These are phyloP conservation scores for Drosophila equinoxialis DNA, from an alignment of 1,140 invertebrate species.

Conservation along the genomic window DNA sequence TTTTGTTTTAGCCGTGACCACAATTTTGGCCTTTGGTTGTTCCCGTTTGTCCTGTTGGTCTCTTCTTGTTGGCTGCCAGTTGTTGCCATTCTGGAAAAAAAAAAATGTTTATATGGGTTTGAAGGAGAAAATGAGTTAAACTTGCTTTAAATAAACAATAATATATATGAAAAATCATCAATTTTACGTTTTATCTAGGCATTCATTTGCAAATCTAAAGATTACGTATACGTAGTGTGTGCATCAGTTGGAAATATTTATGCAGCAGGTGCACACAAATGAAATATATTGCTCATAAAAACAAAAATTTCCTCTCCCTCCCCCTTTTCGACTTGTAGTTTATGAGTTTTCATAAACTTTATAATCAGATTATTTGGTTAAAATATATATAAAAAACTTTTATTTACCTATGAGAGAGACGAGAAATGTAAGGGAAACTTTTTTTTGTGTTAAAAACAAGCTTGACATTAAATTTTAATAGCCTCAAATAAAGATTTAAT, in stretches of 20 bases:
- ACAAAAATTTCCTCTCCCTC: neutral
- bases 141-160: constrained; percentile 7
- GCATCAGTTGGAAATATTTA: constrained; percentile 5
- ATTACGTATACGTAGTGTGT: constrained; percentile 29
- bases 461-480: no score
- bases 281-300: neutral
- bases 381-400: neutral
- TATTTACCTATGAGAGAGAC: no score
- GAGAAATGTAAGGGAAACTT: no score
- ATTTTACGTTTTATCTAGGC: constrained; percentile 30
- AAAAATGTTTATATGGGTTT: neutral
- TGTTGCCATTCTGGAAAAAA: constrained; percentile 44
- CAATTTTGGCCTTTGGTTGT: constrained; percentile 30
- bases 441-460: no score
- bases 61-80: constrained; percentile 43
- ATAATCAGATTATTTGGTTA: neutral
- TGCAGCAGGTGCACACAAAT: constrained; percentile 7
- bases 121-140: neutral
- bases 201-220: constrained; percentile 30
- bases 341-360: neutral
- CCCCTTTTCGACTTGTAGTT: neutral
- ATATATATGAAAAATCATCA: constrained; percentile 6
- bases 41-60: constrained; percentile 17
- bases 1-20: constrained; percentile 59
- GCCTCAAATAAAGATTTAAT: no score